Conservation (phyloP, 2,797 vertebrate species). For the Eutrigla gurnardus region DNA sequence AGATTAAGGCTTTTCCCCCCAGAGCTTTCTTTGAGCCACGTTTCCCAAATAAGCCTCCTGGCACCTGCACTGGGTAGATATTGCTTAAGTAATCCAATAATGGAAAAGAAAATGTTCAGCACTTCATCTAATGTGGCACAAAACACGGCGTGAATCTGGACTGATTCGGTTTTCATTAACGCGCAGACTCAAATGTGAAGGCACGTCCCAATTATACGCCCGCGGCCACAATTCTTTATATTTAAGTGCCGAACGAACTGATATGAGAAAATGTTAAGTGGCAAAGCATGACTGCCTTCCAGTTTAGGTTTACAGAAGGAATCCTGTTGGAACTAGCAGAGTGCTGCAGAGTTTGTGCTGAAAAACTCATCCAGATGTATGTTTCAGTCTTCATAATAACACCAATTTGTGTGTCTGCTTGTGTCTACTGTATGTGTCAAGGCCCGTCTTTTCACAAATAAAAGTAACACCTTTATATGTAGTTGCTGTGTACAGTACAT, state of each 20-base stretch:
- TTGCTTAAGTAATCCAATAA: conserved; percentile 72
- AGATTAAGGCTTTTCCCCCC: conserved; percentile 63
- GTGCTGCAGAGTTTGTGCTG: conserved; percentile 11
- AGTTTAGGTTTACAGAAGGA: conserved; percentile 39
- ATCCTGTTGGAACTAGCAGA: conserved; percentile 31
- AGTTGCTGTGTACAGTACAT: not conserved
- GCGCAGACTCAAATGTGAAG: conserved; percentile 29
- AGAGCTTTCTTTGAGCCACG: conserved; percentile 56
- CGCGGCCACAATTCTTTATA: conserved; percentile 6
- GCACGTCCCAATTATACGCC: conserved; percentile 23
- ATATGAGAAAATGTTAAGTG: conserved; percentile 49
- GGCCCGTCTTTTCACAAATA: not conserved
- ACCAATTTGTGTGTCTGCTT: not conserved
- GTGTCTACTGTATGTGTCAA: not conserved
- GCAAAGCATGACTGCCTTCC: conserved; percentile 39
- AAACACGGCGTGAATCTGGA: conserved; percentile 26
- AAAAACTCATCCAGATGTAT: conserved; percentile 24
- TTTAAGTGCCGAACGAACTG: conserved; percentile 29
- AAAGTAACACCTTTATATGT: not conserved
- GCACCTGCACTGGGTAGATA: conserved; percentile 64
- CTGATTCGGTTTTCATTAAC: conserved; percentile 40
- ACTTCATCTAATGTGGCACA: conserved; percentile 48
- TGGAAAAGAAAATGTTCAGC: conserved; percentile 59
- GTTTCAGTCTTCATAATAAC: not conserved
- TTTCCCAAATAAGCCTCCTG: conserved; percentile 65